phyloP scores from a whole-genome alignment of 2,888 invertebrate genomes.

The Leptinotarsa peninsularis region DNA sequence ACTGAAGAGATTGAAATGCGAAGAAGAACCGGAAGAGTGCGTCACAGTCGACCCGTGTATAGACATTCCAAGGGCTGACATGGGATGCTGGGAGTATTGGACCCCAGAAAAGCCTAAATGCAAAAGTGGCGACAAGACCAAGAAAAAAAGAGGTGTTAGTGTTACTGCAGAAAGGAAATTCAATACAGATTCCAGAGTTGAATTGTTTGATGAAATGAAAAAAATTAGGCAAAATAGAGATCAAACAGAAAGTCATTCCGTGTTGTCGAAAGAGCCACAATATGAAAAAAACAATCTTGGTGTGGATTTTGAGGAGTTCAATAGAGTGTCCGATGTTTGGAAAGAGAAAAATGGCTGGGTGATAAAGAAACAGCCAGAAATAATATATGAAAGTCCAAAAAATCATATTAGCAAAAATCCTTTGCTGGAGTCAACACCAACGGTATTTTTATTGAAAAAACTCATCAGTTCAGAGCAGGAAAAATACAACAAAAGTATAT shows the following conservation, averaged over 20 bases:
- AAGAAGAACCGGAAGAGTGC: conserved; percentile 41
- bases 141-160: conserved; percentile 15
- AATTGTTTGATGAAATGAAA: background rate
- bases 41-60: conserved; percentile 33
- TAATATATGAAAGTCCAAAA: background rate
- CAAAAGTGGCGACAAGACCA: conserved; percentile 21
- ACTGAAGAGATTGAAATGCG: conserved; percentile 45
- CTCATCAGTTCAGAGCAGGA: background rate
- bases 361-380: background rate
- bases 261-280: background rate
- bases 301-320: background rate
- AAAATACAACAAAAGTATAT: background rate
- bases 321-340: conserved; percentile 1
- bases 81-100: conserved; percentile 53
- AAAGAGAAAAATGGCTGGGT: background rate
- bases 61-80: conserved; percentile 48
- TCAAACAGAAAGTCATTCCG: background rate
- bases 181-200: conserved; percentile 32
- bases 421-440: background rate
- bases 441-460: conserved; percentile 2
- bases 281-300: background rate
- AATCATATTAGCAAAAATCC: background rate
- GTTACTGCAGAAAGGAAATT: conserved; percentile 28
- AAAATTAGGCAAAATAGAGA: background rate
- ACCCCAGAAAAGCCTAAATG: conserved; percentile 38